Conservation (phyloP, 2,888 invertebrate species). For the Melolontha melolontha region DNA sequence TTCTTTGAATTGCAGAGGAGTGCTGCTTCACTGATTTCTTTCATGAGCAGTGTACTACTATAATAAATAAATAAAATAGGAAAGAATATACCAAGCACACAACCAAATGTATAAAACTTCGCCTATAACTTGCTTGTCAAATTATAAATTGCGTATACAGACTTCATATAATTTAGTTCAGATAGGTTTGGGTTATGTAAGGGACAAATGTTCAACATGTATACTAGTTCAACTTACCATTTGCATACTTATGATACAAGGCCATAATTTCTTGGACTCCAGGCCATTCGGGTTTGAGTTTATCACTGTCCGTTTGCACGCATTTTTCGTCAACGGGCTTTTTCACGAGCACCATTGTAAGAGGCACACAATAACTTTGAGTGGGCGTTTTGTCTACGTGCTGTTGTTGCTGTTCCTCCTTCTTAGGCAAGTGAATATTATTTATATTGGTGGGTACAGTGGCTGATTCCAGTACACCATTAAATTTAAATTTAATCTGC, state of each 20-base stretch:
- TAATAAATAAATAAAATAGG: too few species aligned
- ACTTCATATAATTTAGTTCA: too few species aligned
- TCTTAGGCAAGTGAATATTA: slow-evolving; percentile 28
- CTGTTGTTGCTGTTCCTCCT: not conserved
- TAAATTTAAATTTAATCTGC: slow-evolving; percentile 8
- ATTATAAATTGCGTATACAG: too few species aligned
- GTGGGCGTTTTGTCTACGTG: slow-evolving; percentile 6
- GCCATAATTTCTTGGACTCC: slow-evolving; percentile 67
- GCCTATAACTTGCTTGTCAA: too few species aligned
- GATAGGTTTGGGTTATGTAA: too few species aligned
- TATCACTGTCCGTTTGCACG: slow-evolving; percentile 39
- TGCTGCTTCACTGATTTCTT: too few species aligned
- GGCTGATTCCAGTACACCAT: slow-evolving; percentile 11
- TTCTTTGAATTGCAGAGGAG: too few species aligned
- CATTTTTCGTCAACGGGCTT: slow-evolving; percentile 39
- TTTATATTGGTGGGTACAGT: slow-evolving; percentile 21
- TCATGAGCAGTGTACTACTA: too few species aligned
- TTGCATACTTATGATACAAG: slow-evolving; percentile 68
- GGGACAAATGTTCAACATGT: too few species aligned
- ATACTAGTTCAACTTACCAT: slow-evolving; percentile 67
- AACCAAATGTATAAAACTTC: too few species aligned
- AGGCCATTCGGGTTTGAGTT: slow-evolving; percentile 64
- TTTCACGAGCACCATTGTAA: slow-evolving; percentile 51
- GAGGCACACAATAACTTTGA: slow-evolving; percentile 50
- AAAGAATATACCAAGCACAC: too few species aligned